These are phyloP conservation scores for Apus apus DNA, from an alignment of 2,113 vertebrate species.

Conservation along the genomic window DNA sequence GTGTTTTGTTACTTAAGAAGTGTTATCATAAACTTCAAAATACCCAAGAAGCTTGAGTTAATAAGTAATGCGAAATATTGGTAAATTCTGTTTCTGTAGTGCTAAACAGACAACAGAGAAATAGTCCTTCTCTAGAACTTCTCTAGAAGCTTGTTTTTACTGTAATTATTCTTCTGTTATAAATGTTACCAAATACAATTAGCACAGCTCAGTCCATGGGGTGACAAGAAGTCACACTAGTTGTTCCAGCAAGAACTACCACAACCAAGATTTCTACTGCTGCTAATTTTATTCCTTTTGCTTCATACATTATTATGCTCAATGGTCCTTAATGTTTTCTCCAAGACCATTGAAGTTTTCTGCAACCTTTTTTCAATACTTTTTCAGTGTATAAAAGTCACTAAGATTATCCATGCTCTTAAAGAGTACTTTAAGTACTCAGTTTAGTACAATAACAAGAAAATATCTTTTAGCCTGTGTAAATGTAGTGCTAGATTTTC, in stretches of 20 bases:
- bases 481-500: not conserved
- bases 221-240: not conserved
- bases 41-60: not conserved
- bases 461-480: not conserved
- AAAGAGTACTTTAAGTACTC: not conserved
- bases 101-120: not conserved
- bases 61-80: not conserved
- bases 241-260: not conserved
- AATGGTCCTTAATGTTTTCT: not conserved
- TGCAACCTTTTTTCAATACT: not conserved
- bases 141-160: not conserved
- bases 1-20: not conserved
- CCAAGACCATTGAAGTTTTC: not conserved
- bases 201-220: not conserved
- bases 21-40: not conserved
- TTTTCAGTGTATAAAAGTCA: not conserved
- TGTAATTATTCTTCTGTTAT: not conserved
- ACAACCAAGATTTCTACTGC: not conserved
- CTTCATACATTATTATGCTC: not conserved
- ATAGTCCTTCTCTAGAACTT: not conserved
- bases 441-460: not conserved
- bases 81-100: not conserved
- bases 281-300: not conserved
- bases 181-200: not conserved
- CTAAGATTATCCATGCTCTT: not conserved